phyloP scores from a whole-genome alignment of 53 echinoderm and acorn worm genomes.

The Glandiceps talaboti region DNA sequence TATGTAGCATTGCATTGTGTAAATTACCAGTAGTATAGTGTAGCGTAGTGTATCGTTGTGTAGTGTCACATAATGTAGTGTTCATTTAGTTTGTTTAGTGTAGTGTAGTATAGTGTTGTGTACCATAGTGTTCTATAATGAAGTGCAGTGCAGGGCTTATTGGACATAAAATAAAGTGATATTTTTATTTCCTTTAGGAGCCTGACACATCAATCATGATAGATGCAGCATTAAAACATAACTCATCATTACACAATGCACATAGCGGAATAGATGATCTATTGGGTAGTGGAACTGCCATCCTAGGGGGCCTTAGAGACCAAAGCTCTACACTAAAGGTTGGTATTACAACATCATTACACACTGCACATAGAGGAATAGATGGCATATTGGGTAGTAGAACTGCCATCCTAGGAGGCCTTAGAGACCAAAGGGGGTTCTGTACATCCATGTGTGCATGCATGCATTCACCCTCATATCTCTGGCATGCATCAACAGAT shows the following conservation, averaged over 20 bases:
- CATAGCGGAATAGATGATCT: slow-evolving; percentile 78
- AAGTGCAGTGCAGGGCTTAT: too few relatives aligned
- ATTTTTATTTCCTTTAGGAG: slow-evolving; percentile 31
- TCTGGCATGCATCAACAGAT: too few relatives aligned
- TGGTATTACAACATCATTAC: slow-evolving; percentile 15
- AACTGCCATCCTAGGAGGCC: slow-evolving; percentile 52
- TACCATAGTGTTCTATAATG: too few relatives aligned
- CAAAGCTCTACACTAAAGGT: slow-evolving; percentile 77
- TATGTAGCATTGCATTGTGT: too few relatives aligned
- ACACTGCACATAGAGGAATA: slow-evolving; percentile 63
- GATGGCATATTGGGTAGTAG: slow-evolving; percentile 71
- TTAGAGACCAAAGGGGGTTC: slow-evolving; percentile 63
- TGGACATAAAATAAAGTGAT: too few relatives aligned
- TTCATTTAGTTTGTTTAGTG: too few relatives aligned
- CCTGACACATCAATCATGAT: slow-evolving; percentile 81
- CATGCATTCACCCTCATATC: too few relatives aligned
- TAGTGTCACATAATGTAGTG: too few relatives aligned
- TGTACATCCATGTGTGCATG: too few relatives aligned
- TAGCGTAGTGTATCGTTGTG: too few relatives aligned
- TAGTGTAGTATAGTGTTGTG: too few relatives aligned
- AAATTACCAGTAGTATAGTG: too few relatives aligned
- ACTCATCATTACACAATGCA: slow-evolving; percentile 67
- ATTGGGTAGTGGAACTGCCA: slow-evolving; percentile 52
- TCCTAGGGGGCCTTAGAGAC: slow-evolving; percentile 62
- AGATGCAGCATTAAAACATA: slow-evolving; percentile 74